Evolutionary conservation across 1,140 invertebrate genomes (phyloP), one percentile per base, ranked within the genome.

Genomic region (Zeugodacus cucurbitae): DNA sequence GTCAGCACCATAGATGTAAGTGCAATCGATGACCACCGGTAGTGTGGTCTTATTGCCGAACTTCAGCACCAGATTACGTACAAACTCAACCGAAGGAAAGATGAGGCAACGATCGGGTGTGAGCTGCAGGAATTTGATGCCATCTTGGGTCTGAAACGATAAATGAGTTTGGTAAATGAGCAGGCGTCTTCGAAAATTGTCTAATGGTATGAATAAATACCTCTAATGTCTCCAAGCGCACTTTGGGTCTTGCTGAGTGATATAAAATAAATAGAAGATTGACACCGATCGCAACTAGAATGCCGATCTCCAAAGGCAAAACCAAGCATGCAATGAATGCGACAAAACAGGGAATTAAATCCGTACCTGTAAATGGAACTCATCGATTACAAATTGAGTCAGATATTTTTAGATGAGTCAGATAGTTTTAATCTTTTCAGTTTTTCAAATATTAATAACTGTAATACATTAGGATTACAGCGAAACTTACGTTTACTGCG

Each of bases 191-290:
- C 2, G 14, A 20, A 4, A 54, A 20, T 20, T 54, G 17, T 26
- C n/a, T 62, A 1, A 3, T 59, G 17, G 8, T 5, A 59, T 59
- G n/a, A 26, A 17, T 62, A 8, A 2, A 70, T 85, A 89, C 89
- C 70, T 93, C 92, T 11, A 96, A 37, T 96, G 95, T 95, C 92
- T 97, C 96, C 17, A 97, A 95, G 1, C 95, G 95, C 48, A 99
- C 96, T 92, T 97, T 97, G 32, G 98, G 98, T 89, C 97, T 94
- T 0, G 98, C 97, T 34, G 97, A 97, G 90, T 98, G 97, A 92
- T 98, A 98, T 26, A 99, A 94, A 86, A 99, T 96, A 90, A 98
- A 97, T 2, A 98, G 94, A 10, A 99, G 94, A 90, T 98, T 98
- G 26, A 98, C 94, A 17, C 96, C 96, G 88, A 98, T 96, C 20